phyloP scores from a whole-genome alignment of 2,797 vertebrate species.

The Eulemur rubriventer region DNA sequence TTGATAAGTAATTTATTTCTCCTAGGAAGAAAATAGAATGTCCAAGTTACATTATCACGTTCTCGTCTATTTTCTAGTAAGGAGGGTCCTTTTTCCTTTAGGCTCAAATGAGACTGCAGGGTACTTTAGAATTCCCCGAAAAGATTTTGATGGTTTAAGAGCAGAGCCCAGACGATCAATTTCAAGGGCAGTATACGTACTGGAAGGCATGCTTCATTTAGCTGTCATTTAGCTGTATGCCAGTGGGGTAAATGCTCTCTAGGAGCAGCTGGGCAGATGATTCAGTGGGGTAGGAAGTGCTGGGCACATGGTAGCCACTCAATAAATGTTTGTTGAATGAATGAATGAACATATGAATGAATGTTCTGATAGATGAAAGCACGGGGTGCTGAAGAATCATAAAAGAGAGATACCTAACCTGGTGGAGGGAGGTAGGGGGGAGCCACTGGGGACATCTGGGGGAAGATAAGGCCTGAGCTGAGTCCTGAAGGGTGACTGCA shows the following conservation, averaged over 20 bases:
- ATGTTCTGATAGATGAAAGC: neutral
- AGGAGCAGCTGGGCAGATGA: neutral
- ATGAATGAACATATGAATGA: neutral
- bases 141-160: neutral
- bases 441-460: no score
- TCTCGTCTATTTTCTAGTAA: neutral
- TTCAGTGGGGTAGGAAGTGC: neutral
- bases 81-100: neutral
- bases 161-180: neutral
- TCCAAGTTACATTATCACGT: neutral
- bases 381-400: neutral
- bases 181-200: no score
- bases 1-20: neutral
- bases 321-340: neutral
- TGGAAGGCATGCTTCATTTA: neutral
- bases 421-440: rapidly evolving
- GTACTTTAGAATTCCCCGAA: neutral
- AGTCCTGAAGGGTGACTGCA: neutral
- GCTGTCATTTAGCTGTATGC: neutral
- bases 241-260: no score
- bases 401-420: neutral
- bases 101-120: neutral
- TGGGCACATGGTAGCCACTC: neutral
- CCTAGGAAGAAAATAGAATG: neutral
- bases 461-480: no score